Conservation (phyloP, 2,888 invertebrate genomes). For the Notocelia uddmanniana region DNA sequence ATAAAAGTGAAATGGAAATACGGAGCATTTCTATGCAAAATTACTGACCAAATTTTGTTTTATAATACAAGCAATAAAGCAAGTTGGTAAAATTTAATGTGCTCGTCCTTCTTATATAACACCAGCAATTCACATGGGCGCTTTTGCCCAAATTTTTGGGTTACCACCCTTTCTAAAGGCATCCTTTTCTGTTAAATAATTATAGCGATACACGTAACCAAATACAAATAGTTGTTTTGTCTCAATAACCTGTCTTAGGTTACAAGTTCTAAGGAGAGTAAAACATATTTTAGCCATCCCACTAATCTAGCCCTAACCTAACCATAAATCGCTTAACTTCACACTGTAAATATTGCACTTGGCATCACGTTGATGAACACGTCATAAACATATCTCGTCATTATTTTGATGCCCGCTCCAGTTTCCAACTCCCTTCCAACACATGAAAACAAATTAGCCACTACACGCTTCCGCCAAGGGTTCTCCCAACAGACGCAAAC, state of each 20-base stretch:
- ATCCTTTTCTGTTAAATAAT: too few relatives aligned
- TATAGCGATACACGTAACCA: too few relatives aligned
- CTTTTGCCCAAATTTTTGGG: not conserved
- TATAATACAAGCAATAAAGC: constrained; percentile 9
- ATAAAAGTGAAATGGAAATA: constrained; percentile 22
- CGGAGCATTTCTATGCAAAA: constrained; percentile 15
- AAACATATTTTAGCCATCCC: not conserved
- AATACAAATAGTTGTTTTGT: too few relatives aligned
- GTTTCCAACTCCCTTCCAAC: constrained; percentile 24
- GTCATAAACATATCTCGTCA: constrained; percentile 31
- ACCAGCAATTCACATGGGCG: not conserved
- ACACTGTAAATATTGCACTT: not conserved
- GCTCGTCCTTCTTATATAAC: not conserved
- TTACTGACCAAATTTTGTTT: not conserved
- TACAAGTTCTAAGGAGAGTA: not conserved
- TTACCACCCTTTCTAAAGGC: too few relatives aligned
- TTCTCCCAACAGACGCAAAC: constrained; percentile 38
- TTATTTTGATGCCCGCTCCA: constrained; percentile 19
- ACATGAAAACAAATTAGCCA: constrained; percentile 32
- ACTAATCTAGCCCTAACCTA: not conserved
- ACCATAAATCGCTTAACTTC: not conserved
- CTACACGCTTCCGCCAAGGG: constrained; percentile 25
- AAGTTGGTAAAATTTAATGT: constrained; percentile 8
- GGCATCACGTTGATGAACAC: constrained; percentile 7
- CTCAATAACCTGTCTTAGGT: too few relatives aligned